These are phyloP conservation scores for Melieria picta DNA, from an alignment of 2,888 invertebrate genomes.

Conservation along the genomic window DNA sequence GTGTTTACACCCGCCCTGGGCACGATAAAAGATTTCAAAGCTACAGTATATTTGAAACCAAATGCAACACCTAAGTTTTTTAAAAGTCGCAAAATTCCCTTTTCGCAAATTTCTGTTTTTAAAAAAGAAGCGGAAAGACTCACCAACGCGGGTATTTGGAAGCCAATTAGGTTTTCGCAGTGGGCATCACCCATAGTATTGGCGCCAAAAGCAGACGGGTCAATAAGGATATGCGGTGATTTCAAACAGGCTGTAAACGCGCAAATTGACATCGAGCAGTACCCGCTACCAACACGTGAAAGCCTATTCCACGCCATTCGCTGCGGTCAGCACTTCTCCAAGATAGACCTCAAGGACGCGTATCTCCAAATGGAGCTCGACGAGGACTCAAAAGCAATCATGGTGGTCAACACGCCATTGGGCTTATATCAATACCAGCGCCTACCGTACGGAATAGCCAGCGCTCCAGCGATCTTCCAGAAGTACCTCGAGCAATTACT, in stretches of 20 bases:
- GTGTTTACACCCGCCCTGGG: slow-evolving; percentile 30
- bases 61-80: slow-evolving; percentile 38
- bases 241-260: slow-evolving; percentile 45
- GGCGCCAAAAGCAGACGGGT: slow-evolving; percentile 48
- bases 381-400: slow-evolving; percentile 31
- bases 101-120: slow-evolving; percentile 38
- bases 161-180: slow-evolving; percentile 46
- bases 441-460: slow-evolving; percentile 37
- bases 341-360: slow-evolving; percentile 34
- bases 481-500: slow-evolving; percentile 33
- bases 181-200: slow-evolving; percentile 58
- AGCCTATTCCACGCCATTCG: slow-evolving; percentile 30
- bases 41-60: slow-evolving; percentile 23
- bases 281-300: slow-evolving; percentile 38
- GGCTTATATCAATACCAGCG: slow-evolving; percentile 37
- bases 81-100: slow-evolving; percentile 41
- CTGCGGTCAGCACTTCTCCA: slow-evolving; percentile 30
- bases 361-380: slow-evolving; percentile 37
- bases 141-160: slow-evolving; percentile 2
- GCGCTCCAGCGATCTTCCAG: slow-evolving; percentile 40
- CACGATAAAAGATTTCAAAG: slow-evolving; percentile 33
- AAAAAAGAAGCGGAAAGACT: slow-evolving; percentile 42
- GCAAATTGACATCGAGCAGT: slow-evolving; percentile 46
- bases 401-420: slow-evolving; percentile 38
- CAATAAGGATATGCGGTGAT: slow-evolving; percentile 47